Percentiles rank a stretch among this genome's conserved stretches.
Evolutionary conservation across 2,888 invertebrate species (phyloP).

Genomic region (Plebejus anna): DNA sequence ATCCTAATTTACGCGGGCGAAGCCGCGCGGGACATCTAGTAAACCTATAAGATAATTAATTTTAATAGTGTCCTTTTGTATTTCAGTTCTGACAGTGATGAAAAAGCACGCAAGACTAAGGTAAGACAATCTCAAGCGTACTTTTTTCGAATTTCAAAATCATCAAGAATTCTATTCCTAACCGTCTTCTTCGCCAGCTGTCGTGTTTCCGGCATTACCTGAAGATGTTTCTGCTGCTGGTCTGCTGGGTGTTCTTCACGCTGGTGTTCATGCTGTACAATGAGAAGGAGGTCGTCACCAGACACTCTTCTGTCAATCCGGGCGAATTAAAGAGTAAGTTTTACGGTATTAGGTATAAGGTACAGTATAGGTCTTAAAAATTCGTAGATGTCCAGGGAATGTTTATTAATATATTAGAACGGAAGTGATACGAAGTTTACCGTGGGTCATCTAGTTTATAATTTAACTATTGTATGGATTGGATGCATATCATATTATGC

Average conservation of each 20-base stretch:
- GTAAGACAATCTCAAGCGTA: constrained; percentile 30
- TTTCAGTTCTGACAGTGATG: background rate
- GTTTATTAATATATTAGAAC: too few species aligned
- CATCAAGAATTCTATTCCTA: background rate
- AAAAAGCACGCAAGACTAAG: constrained; percentile 18
- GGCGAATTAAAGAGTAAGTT: constrained; percentile 71
- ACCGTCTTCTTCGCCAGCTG: constrained; percentile 45
- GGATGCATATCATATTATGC: background rate
- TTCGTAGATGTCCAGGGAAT: too few species aligned
- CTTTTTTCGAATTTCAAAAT: background rate
- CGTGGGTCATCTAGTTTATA: too few species aligned
- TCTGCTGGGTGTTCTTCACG: constrained; percentile 85
- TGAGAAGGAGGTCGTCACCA: constrained; percentile 81
- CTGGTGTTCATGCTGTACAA: constrained; percentile 83
- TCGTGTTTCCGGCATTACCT: constrained; percentile 53
- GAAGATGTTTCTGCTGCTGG: constrained; percentile 80
- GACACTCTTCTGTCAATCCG: constrained; percentile 81
- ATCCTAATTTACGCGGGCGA: too few species aligned
- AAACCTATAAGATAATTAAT: too few species aligned
- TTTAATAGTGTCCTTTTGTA: too few species aligned
- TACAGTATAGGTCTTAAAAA: too few species aligned
- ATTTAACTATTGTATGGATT: background rate
- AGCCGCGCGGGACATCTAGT: too few species aligned
- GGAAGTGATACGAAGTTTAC: too few species aligned
- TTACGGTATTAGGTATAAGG: background rate